phyloP scores from a whole-genome alignment of 2,888 invertebrate genomes.

The Drosophila paramelanica region DNA sequence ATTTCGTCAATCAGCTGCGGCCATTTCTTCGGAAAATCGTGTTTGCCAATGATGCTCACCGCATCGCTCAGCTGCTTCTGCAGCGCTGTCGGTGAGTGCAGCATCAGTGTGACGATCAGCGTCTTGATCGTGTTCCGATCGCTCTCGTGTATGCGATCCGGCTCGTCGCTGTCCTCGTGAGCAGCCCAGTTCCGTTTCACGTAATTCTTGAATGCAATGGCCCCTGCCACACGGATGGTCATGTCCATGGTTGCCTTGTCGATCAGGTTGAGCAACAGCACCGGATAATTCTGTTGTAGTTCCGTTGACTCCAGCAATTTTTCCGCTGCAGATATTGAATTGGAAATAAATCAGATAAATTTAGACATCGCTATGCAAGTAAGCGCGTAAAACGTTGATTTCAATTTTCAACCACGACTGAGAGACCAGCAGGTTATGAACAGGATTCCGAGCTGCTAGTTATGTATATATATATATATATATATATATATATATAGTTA shows the following conservation, averaged over 20 bases:
- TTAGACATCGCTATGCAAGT: not conserved
- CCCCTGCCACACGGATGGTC: slow-evolving; percentile 94
- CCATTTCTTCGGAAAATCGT: slow-evolving; percentile 99
- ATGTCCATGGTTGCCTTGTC: slow-evolving; percentile 92
- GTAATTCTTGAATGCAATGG: slow-evolving; percentile 98
- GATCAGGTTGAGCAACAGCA: slow-evolving; percentile 93
- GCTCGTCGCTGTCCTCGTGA: slow-evolving; percentile 89
- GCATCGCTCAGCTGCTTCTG: slow-evolving; percentile 98
- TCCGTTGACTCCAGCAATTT: slow-evolving; percentile 96
- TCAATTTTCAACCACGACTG: not conserved
- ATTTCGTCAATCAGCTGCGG: slow-evolving; percentile 96
- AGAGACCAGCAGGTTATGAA: not conserved
- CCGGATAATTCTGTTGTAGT: slow-evolving; percentile 94
- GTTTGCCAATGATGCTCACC: slow-evolving; percentile 97
- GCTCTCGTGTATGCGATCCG: slow-evolving; percentile 91
- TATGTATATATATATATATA: too few species aligned
- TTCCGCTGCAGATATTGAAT: slow-evolving; percentile 88
- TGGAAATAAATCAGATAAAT: not conserved
- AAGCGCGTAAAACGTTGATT: not conserved
- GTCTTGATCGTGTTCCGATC: slow-evolving; percentile 93
- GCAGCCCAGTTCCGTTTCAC: slow-evolving; percentile 97
- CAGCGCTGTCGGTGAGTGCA: slow-evolving; percentile 94
- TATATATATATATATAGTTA: too few species aligned
- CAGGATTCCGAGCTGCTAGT: too few species aligned
- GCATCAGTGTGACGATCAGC: slow-evolving; percentile 95